Evolutionary conservation across 2,797 vertebrate genomes (phyloP).

Genomic region (Poecilia gillii): DNA sequence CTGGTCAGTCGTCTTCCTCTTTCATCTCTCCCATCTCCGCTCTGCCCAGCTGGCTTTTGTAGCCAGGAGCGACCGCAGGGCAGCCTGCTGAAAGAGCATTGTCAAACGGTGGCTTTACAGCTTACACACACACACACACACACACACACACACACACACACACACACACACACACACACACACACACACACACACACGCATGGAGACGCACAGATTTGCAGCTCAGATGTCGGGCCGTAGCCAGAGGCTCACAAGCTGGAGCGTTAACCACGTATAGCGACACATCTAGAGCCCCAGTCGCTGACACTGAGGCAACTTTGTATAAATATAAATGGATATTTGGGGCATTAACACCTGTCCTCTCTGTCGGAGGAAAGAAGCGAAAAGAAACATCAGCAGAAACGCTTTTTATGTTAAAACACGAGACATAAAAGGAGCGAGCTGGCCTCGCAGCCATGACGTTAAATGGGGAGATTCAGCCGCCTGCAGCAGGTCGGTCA

Average conservation of each 20-base stretch:
- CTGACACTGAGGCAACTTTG: constrained; percentile 70
- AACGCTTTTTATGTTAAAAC: constrained; percentile 56
- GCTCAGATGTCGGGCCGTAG: constrained; percentile 78
- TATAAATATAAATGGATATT: constrained; percentile 64
- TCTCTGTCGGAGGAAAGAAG: constrained; percentile 31
- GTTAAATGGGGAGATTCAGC: constrained; percentile 38
- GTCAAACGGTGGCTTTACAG: constrained; percentile 82
- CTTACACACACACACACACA: constrained; percentile 55
- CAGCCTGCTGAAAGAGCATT: constrained; percentile 83
- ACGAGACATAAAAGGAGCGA: constrained; percentile 39
- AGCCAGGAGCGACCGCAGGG: constrained; percentile 77
- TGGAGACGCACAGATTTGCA: constrained; percentile 72
- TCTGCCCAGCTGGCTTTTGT: constrained; percentile 82
- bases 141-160: constrained; percentile 44
- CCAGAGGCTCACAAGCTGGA: constrained; percentile 81
- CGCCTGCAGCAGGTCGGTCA: constrained; percentile 50
- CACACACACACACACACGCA: constrained; percentile 44
- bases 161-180: constrained; percentile 42
- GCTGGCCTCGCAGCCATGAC: constrained; percentile 54
- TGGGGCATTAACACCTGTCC: constrained; percentile 64
- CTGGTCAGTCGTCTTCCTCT: constrained; percentile 61
- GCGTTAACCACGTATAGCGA: constrained; percentile 74
- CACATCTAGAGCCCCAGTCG: constrained; percentile 71
- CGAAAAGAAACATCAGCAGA: constrained; percentile 58
- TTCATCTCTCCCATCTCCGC: constrained; percentile 58